Conservation (phyloP, 1,140 invertebrate genomes). For the Octopus bimaculoides region DNA sequence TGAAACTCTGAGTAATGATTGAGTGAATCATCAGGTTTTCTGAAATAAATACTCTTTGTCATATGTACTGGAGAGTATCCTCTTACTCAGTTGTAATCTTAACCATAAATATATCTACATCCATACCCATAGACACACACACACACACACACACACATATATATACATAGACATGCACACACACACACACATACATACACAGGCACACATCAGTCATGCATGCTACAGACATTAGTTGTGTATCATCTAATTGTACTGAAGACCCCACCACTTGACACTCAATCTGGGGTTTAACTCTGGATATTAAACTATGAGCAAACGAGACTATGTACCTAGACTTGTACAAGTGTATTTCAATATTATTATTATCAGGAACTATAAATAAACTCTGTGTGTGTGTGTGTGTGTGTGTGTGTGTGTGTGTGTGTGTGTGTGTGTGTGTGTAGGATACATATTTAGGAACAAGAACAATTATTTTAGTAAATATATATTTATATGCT, state of each 20-base stretch:
- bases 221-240: too few relatives aligned
- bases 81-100: too few relatives aligned
- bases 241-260: too few relatives aligned
- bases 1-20: background rate
- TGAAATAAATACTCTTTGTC: background rate
- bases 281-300: too few relatives aligned
- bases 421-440: background rate
- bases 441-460: background rate
- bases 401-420: conserved; percentile 5
- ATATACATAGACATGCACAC: background rate
- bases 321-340: background rate
- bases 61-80: too few relatives aligned
- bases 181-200: background rate
- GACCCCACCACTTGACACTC: too few relatives aligned
- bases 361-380: background rate
- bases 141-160: background rate
- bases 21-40: background rate
- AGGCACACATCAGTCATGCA: background rate
- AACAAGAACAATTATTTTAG: too few relatives aligned
- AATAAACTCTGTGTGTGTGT: background rate
- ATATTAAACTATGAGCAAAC: background rate
- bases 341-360: background rate
- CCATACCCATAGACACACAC: background rate
- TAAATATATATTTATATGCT: too few relatives aligned
- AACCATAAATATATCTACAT: too few relatives aligned